phyloP scores from a whole-genome alignment of 2,888 invertebrate species.

The Agrenia bidenticulata region DNA sequence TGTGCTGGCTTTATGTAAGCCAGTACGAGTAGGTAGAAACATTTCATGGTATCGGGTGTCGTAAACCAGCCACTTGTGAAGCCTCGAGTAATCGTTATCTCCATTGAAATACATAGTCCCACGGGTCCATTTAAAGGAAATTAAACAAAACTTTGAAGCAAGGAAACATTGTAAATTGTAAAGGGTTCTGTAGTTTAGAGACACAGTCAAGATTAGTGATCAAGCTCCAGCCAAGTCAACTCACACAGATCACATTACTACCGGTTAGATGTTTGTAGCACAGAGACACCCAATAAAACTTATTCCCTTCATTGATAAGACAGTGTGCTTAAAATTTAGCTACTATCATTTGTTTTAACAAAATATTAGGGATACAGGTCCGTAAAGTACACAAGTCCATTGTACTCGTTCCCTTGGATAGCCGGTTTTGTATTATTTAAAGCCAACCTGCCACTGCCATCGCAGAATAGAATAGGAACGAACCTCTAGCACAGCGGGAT shows the following conservation, averaged over 20 bases:
- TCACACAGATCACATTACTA: constrained; percentile 11
- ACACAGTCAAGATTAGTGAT: constrained; percentile 10
- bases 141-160: constrained; percentile 46
- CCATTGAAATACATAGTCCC: constrained; percentile 33
- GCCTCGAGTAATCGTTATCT: constrained; percentile 23
- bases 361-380: too few species aligned
- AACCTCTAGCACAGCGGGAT: neutral
- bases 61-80: neutral
- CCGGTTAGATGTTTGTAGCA: neutral
- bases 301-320: constrained; percentile 18
- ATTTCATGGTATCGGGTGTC: neutral
- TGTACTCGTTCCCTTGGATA: too few species aligned
- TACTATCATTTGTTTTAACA: neutral
- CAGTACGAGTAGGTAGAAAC: too few species aligned
- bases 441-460: too few species aligned
- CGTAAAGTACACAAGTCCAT: too few species aligned
- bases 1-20: too few species aligned
- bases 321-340: constrained; percentile 3
- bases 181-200: neutral
- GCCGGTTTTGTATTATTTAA: too few species aligned
- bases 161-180: constrained; percentile 3
- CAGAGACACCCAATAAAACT: constrained; percentile 19
- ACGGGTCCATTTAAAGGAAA: constrained; percentile 50
- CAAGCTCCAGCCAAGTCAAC: neutral
- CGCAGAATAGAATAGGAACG: neutral